These are phyloP conservation scores for Terebella lapidaria DNA, from an alignment of 2,888 invertebrate species.

Conservation along the genomic window DNA sequence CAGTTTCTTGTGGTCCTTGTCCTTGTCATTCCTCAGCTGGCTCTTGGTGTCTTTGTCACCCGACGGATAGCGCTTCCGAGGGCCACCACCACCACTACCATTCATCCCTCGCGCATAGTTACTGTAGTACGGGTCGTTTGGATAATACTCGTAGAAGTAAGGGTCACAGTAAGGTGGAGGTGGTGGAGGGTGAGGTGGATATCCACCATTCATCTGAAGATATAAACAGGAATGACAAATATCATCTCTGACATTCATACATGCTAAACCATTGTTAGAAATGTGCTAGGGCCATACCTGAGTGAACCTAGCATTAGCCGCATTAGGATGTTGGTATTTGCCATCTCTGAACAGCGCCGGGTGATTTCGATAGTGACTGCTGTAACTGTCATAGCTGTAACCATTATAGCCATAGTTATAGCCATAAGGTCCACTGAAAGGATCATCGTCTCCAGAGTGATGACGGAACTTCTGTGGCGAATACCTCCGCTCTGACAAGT, in stretches of 20 bases:
- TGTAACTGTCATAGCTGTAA: slow-evolving; percentile 31
- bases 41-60: slow-evolving; percentile 4
- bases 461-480: slow-evolving; percentile 30
- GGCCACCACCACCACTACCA: not conserved
- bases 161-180: slow-evolving; percentile 33
- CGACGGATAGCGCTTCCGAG: not conserved
- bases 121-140: slow-evolving; percentile 24
- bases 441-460: slow-evolving; percentile 48
- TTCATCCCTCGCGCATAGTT: slow-evolving; percentile 7
- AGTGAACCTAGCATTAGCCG: slow-evolving; percentile 26
- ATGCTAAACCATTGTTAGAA: not conserved
- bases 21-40: slow-evolving; percentile 21
- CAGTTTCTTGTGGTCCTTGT: slow-evolving; percentile 10
- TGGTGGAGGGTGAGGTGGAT: slow-evolving; percentile 6
- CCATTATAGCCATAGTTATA: slow-evolving; percentile 34
- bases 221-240: too few relatives aligned
- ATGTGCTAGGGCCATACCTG: slow-evolving; percentile 32
- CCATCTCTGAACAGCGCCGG: slow-evolving; percentile 32
- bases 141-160: slow-evolving; percentile 35
- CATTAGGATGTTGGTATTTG: slow-evolving; percentile 40
- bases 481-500: slow-evolving; percentile 31
- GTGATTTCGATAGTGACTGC: slow-evolving; percentile 43
- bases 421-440: slow-evolving; percentile 31
- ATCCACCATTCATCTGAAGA: slow-evolving; percentile 29
- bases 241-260: not conserved